These are phyloP conservation scores for Agrypnia vestita DNA, from an alignment of 1,140 invertebrate species.

Conservation along the genomic window DNA sequence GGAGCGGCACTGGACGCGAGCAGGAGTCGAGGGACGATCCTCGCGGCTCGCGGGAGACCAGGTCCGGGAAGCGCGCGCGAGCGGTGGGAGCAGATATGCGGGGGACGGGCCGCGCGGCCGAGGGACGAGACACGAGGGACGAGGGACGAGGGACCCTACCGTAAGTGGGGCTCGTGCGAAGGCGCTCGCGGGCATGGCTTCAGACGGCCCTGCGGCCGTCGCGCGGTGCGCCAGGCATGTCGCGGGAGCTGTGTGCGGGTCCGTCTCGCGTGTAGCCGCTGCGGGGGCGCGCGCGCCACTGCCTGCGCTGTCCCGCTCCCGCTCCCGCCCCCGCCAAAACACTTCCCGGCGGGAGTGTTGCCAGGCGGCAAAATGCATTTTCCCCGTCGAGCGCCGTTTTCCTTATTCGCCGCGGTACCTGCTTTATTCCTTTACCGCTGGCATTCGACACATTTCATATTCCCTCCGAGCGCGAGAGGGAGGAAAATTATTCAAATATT, in stretches of 20 bases:
- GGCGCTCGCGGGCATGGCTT: slow-evolving; percentile 34
- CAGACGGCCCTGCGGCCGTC: slow-evolving; percentile 55
- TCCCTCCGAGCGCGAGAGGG: too few species aligned
- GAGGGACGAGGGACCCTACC: not conserved
- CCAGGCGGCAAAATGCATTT: slow-evolving; percentile 19
- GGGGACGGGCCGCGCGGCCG: not conserved
- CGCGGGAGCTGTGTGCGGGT: slow-evolving; percentile 17
- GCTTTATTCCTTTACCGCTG: too few species aligned
- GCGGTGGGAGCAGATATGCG: not conserved
- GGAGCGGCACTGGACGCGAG: too few species aligned
- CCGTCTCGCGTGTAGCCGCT: slow-evolving; percentile 42
- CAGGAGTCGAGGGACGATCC: too few species aligned
- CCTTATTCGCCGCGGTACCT: too few species aligned
- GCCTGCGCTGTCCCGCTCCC: too few species aligned
- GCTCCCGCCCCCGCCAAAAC: slow-evolving; percentile 10
- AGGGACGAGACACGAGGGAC: not conserved
- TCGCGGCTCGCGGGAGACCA: too few species aligned
- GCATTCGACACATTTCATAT: too few species aligned
- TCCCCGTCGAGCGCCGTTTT: too few species aligned
- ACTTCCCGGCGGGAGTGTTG: slow-evolving; percentile 22
- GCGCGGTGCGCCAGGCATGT: slow-evolving; percentile 27
- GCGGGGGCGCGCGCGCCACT: slow-evolving; percentile 58
- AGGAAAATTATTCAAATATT: too few species aligned
- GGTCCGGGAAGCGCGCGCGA: not conserved
- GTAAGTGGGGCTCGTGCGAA: slow-evolving; percentile 19